Evolutionary conservation across 2,797 vertebrate species (phyloP), one percentile per base, ranked within the genome.

Genomic region (Takifugu rubripes): DNA sequence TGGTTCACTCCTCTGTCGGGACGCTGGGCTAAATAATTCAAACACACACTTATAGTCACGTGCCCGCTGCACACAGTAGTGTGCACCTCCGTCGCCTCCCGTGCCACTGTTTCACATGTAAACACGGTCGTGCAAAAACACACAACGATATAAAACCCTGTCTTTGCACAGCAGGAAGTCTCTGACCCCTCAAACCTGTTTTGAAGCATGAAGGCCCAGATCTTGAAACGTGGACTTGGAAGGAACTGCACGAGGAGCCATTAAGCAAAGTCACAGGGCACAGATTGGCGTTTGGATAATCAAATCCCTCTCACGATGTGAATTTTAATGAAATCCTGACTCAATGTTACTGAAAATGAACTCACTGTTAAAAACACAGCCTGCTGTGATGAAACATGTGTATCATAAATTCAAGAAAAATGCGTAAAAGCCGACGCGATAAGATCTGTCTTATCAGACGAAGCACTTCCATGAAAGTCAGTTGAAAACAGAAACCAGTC

Each of bases 11-110:
- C 83, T 88, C 86, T 77, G 84, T 87, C 81, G 78, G 83, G 85
- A 82, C 77, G 71, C 21, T 56, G 61, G 75, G 77, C 69, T 90
- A 84, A 86, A 91, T 91, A 84, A 91, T 91, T 90, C 68, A 89
- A 78, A 82, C 77, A 46, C 82, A 72, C 83, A 79, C 79, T 76
- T 69, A 81, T 74, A 81, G 82, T 84, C 85, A 87, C 82, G 71
- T 77, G 82, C 69, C 76, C 66, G 51, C 61, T 36, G 65, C 82
- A 78, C 81, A 78, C 77, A 72, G 73, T 61, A 33, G 72, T 64
- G 36, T 78, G 77, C 71, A 70, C 74, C 71, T 55, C 65, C 58
- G 26, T 49, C 54, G 43, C 64, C 52, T 58, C 3, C 67, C 62
- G 68, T 52, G 47, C 59, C 59, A 58, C 60, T 3, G 27, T 56